Percentiles rank a stretch among this genome's conserved stretches.
Conservation (phyloP, 2,113 vertebrate genomes). For the Megalops atlanticus region DNA sequence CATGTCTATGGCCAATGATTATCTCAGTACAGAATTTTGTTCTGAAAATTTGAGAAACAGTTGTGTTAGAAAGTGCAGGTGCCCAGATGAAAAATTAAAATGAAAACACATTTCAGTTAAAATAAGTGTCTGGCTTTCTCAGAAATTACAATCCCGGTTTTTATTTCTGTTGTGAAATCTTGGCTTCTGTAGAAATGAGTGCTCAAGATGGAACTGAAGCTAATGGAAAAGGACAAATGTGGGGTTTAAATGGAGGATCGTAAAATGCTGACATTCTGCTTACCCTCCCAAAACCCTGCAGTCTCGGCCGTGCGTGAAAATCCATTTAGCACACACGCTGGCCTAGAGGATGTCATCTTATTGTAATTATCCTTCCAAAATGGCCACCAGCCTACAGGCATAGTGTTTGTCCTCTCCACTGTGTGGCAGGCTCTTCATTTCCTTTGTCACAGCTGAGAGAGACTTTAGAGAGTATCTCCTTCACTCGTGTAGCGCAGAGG, state of each 20-base stretch:
- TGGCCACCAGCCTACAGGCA: background rate
- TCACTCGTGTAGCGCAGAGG: background rate
- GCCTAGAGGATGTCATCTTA: conserved; percentile 62
- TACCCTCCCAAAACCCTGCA: conserved; percentile 46
- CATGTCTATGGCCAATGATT: too few species aligned
- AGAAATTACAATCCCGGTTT: too few species aligned
- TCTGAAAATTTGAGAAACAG: too few species aligned
- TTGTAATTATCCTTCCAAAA: conserved; percentile 50
- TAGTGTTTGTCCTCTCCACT: conserved; percentile 11
- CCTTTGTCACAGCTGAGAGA: background rate
- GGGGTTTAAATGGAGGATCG: conserved; percentile 49
- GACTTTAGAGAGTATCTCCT: background rate
- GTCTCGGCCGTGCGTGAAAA: conserved; percentile 66
- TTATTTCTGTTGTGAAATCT: conserved; percentile 16
- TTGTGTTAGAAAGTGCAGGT: too few species aligned
- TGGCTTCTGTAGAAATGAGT: conserved; percentile 33
- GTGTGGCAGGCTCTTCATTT: conserved; percentile 28
- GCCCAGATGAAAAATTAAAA: too few species aligned
- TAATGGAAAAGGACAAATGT: conserved; percentile 23
- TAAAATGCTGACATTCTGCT: conserved; percentile 62
- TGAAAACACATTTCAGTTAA: too few species aligned
- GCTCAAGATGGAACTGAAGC: background rate
- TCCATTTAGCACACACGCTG: conserved; percentile 61
- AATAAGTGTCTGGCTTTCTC: too few species aligned
- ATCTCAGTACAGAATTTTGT: too few species aligned